Base-by-base conservation (phyloP, 2,797 vertebrate genomes). In the Bovichtus diacanthus region DNA sequence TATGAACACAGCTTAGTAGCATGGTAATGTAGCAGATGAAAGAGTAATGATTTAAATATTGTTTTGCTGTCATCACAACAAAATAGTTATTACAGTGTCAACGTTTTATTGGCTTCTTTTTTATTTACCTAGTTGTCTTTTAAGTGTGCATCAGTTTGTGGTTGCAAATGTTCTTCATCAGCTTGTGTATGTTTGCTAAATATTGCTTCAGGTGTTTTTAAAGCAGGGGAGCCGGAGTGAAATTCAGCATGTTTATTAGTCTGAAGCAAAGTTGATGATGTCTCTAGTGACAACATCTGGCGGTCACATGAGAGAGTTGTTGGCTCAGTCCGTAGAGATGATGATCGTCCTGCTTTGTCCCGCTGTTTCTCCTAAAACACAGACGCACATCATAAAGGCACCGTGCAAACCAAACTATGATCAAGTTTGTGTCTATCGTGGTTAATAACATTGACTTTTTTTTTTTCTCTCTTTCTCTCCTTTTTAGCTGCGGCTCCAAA, bases 401-500 rank as follows among this genome's bases (percentile, higher is more conserved):
- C 12, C 41, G 23, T 47, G 36, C 23, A 74, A 76, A 81, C 41
- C 38, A 72, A 82, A 69, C 59, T 60, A 21, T 18, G 58, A 68
- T 56, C 47, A 71, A 36, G 19, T 78, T 15, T 58, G 9, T 61
- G 56, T 76, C 31, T 43, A 7, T 27, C 36, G 16, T 49, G 43
- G 38, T 69, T 70, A 78, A 62, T 87, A 79, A 90, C 59, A 5
- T 2, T 21, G 5, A 34, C 9, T 55, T 41, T 64, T 6, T 36
- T 18, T 41, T 64, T 7, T 25, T 18, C 36, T 70, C n/a, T 77
- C 9, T 69, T 49, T 79, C 27, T 90, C 11, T 85, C 36, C 38
- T 62, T 84, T 85, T 62, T 64, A 97, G 96, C 94, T 90, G 93
- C 93, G 70, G 94, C 95, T 93, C 97, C 98, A 82, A 96, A 95